phyloP scores from a whole-genome alignment of 2,797 vertebrate species.

The Sarcophilus harrisii region DNA sequence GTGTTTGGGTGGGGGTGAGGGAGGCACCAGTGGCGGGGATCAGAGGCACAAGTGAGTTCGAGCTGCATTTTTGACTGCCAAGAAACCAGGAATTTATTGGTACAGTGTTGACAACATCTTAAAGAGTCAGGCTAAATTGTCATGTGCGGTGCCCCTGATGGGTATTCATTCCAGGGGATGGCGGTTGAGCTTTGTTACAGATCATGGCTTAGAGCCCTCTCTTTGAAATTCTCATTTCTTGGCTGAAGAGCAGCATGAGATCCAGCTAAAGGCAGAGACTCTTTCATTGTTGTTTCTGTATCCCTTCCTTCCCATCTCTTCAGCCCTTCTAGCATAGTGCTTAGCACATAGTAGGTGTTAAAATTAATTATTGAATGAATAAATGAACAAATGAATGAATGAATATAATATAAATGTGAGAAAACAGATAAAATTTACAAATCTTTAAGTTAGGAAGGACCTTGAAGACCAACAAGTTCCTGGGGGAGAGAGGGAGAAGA shows the following conservation, averaged over 20 bases:
- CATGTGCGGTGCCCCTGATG: neutral
- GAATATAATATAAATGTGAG: neutral
- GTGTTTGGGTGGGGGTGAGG: neutral
- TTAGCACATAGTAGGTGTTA: neutral
- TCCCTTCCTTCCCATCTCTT: neutral
- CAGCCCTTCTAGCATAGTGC: neutral
- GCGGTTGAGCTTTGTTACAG: neutral
- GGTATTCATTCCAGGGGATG: neutral
- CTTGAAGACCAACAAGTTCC: neutral
- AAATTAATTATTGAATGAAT: constrained; percentile 12
- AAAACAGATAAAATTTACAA: neutral
- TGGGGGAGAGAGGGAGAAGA: neutral
- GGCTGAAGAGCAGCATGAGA: neutral
- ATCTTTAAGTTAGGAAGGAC: neutral
- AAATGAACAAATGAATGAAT: neutral
- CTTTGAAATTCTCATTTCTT: neutral
- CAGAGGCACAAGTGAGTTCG: neutral
- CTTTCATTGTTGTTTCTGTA: neutral
- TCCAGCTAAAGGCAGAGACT: neutral
- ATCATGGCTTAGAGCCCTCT: neutral
- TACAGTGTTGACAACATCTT: neutral
- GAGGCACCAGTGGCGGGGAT: neutral
- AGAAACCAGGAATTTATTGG: neutral
- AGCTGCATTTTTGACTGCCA: neutral
- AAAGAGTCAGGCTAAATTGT: neutral